Percentiles rank a stretch among this genome's conserved stretches.
These are phyloP conservation scores for Sebastes diploproa DNA, from an alignment of 2,797 vertebrate genomes.

Conservation along the genomic window DNA sequence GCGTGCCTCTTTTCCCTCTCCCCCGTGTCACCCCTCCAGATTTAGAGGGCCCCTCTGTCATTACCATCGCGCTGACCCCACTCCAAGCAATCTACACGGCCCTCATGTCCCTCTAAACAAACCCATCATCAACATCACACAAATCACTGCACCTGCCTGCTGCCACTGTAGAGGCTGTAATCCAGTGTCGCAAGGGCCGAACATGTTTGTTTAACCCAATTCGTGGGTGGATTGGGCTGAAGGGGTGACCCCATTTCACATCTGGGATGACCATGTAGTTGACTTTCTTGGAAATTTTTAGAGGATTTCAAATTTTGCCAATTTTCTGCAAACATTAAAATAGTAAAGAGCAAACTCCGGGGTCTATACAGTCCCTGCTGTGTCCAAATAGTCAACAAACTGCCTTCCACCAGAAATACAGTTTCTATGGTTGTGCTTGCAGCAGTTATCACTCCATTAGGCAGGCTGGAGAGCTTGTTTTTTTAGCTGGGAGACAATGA, in stretches of 20 bases:
- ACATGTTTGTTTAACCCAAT: slow-evolving; percentile 30
- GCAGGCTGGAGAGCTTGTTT: not conserved
- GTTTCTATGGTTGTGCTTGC: slow-evolving; percentile 26
- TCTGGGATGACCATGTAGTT: not conserved
- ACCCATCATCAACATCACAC: slow-evolving; percentile 29
- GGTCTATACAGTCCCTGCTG: not conserved
- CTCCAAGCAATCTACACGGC: slow-evolving; percentile 26
- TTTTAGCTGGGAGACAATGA: slow-evolving; percentile 18
- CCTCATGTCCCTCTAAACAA: slow-evolving; percentile 20
- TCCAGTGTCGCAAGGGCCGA: not conserved
- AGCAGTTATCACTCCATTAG: slow-evolving; percentile 27
- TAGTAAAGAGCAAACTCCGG: not conserved
- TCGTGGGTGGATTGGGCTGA: not conserved
- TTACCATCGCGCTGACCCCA: slow-evolving; percentile 27
- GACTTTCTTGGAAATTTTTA: not conserved
- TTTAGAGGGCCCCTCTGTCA: slow-evolving; percentile 16
- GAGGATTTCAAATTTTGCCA: not conserved
- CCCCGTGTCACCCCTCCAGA: not conserved
- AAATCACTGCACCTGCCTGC: slow-evolving; percentile 40
- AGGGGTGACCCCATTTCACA: not conserved
- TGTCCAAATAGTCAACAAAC: not conserved
- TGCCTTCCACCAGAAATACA: not conserved
- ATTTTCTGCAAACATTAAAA: not conserved
- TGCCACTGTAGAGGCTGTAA: not conserved
- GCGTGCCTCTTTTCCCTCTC: slow-evolving; percentile 1